phyloP scores from a whole-genome alignment of 2,113 vertebrate genomes.

The Tetrao urogallus region DNA sequence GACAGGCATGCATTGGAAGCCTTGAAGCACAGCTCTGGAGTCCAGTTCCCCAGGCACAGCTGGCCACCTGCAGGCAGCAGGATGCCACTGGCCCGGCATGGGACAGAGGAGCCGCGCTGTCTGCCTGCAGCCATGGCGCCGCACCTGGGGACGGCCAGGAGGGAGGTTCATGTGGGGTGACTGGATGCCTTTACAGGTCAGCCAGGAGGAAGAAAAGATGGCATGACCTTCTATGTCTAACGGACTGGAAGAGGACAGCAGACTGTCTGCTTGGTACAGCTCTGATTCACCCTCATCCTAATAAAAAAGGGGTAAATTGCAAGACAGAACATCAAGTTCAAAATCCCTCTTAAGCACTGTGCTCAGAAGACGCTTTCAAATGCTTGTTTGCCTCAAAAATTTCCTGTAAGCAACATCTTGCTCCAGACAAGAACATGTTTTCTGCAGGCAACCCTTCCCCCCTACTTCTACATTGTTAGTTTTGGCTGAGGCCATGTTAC shows the following conservation, averaged over 20 bases:
- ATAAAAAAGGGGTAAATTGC: neutral
- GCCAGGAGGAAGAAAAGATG: neutral
- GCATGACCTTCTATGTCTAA: neutral
- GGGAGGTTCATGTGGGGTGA: neutral
- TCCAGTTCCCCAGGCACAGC: neutral
- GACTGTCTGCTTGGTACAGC: neutral
- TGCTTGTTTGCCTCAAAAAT: neutral
- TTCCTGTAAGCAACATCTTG: neutral
- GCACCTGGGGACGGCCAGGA: rapidly evolving
- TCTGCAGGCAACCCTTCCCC: constrained; percentile 35
- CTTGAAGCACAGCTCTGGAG: neutral
- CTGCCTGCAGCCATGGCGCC: neutral
- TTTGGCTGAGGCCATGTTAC: constrained; percentile 76
- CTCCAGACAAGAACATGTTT: neutral
- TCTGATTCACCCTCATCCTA: neutral
- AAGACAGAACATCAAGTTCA: neutral
- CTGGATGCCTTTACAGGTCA: neutral
- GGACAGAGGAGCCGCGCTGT: neutral
- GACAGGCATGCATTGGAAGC: rapidly evolving
- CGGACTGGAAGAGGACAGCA: neutral
- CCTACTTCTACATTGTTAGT: constrained; percentile 43
- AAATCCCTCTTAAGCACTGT: neutral
- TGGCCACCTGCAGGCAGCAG: neutral
- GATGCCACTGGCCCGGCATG: neutral
- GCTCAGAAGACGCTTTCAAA: neutral